Base-by-base conservation (phyloP, 2,888 invertebrate species). In the Listrodromus nycthemerus region DNA sequence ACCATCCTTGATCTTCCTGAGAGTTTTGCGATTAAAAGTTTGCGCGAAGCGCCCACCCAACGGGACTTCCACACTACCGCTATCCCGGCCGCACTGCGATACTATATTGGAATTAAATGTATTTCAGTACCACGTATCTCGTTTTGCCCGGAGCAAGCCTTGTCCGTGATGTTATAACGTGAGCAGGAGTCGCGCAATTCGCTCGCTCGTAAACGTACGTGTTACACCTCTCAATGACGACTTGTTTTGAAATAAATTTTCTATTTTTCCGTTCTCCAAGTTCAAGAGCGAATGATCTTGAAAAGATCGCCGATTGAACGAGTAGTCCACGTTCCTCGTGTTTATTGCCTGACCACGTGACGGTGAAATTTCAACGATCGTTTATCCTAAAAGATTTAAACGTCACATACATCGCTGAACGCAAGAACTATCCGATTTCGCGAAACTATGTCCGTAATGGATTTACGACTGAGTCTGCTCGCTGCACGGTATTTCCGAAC, bases 21-120 rank as follows among this genome's bases (percentile, higher is more conserved):
- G 80, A 73, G 80, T 83, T 83, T 67, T 41, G 21, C 76, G 77
- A 80, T 83, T 83, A 80, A 77, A 80, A 83, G 77, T 83, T 83
- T 24, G 24, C 55, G 4, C 30, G 66, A 61, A 76, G 67, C 67
- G 67, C 58, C 27, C 69, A 24, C 61, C 27, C 33, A 1, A 24
- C 19, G 61, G 73, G 61, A 74, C 63, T 48, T 33, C 10, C 58
- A 19, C 10, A 55, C 41, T 24, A 10, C 45, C 61, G 24, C 58
- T 45, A 41, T 71, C 58, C 33, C 55, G 7, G 21, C 58, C 10
- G 37, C 58, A 27, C 58, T 61, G 30, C 30, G 27, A 30, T 61
- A 61, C 50, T 65, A 50, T 63, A 50, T 65, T n/a, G 37, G 37
- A 75, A 65, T 50, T 52, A 50, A 37, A 65, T 65, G 33, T 33